phyloP scores from a whole-genome alignment of 2,888 invertebrate species.

The Papilio gigon region DNA sequence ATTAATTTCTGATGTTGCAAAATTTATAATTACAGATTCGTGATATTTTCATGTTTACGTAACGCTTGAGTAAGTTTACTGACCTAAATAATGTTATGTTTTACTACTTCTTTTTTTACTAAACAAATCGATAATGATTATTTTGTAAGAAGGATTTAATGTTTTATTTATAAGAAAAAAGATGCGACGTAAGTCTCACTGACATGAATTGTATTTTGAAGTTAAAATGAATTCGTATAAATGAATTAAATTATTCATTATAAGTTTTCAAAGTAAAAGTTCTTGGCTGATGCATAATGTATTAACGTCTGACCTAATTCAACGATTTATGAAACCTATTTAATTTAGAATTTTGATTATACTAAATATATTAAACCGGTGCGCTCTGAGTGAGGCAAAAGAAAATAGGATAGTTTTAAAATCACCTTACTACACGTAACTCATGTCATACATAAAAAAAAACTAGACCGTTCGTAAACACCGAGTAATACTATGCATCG shows the following conservation, averaged over 20 bases:
- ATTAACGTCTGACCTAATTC: conserved; percentile 32
- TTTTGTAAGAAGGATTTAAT: too few species aligned
- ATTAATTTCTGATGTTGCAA: conserved; percentile 8
- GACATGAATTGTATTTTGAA: conserved; percentile 9
- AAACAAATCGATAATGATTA: too few species aligned
- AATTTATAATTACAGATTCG: neutral
- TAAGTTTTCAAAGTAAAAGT: conserved; percentile 27
- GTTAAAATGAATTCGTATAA: conserved; percentile 29
- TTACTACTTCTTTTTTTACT: too few species aligned
- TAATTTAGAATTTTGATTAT: neutral
- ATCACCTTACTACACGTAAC: too few species aligned
- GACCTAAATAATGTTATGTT: conserved; percentile 19
- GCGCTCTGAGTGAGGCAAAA: too few species aligned
- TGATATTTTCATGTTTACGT: conserved; percentile 3
- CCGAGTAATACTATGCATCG: too few species aligned
- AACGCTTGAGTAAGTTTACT: neutral
- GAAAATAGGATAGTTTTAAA: too few species aligned
- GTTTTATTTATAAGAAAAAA: neutral
- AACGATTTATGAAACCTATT: conserved; percentile 26
- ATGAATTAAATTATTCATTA: conserved; percentile 35
- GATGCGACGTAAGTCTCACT: neutral
- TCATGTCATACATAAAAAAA: too few species aligned
- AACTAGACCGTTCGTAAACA: too few species aligned
- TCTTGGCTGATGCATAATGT: conserved; percentile 29
- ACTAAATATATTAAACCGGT: neutral